Base-by-base conservation (phyloP, 2,888 invertebrate species). In the Capitulum mitella region DNA sequence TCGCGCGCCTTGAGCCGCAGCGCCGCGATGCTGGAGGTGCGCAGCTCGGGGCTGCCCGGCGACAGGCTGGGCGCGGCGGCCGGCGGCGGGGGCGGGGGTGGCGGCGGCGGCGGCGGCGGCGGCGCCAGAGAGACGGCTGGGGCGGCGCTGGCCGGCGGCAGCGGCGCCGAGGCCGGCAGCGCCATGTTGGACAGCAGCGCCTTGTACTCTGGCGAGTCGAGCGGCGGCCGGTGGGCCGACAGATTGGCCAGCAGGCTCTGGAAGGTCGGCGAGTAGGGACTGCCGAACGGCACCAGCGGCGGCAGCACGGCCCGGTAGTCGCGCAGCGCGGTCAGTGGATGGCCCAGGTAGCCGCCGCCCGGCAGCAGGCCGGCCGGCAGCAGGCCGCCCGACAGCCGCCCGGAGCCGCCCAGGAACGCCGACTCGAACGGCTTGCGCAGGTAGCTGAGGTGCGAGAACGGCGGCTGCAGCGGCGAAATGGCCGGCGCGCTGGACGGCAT, bases 1-100 rank as follows among this genome's bases (percentile, higher is more conserved):
- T 96, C 95, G 78, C 95, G 89, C 0, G 96, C 96, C 83, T 95
- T 95, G 83, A 94, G 89, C 82, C 96, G 88, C 61, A 96, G 79
- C 77, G 80, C 81, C 12, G 81, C 81, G 76, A 81, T 81, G 54
- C 81, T 81, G 46, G 81, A 81, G 19, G 81, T 80, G 48, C 81
- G 79, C 26, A 81, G 79, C 51, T 81, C 81, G 29, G 76, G 76
- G 29, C 29, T 46, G 43, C 29, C 40, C 10, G 40, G 40, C n/a
- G 74, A 43, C n/a, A 43, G 43, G 74, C n/a, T 22, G n/a, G 40
- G 19, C 40, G 74, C 43, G 12, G 79, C 61, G 46, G 46, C 48
- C 14, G 29, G 61, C 19, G 37, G 51, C 34, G 26, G 32, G 5
- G 78, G 76, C n/a, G 77, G 77, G 51, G 70, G 78, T 22, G 79